Evolutionary conservation across 2,797 vertebrate genomes (phyloP).

Genomic region (Paramormyrops hopkinsi): DNA sequence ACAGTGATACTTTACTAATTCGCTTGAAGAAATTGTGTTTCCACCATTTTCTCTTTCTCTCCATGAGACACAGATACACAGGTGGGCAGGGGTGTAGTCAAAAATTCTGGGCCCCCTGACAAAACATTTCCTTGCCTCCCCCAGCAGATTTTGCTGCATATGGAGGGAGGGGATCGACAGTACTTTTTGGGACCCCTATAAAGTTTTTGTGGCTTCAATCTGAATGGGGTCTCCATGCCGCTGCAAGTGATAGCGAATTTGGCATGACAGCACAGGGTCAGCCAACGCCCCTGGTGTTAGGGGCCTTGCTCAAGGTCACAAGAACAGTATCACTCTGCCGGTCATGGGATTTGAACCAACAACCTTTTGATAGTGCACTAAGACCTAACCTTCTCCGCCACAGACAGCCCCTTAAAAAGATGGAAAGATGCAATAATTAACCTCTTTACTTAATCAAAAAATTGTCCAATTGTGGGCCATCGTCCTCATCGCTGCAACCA

Average conservation of each 20-base stretch:
- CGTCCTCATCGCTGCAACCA: constrained; percentile 39
- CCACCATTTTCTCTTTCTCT: neutral
- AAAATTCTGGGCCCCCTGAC: neutral
- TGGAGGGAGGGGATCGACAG: neutral
- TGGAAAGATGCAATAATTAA: neutral
- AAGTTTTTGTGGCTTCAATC: neutral
- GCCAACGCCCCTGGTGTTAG: neutral
- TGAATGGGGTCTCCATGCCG: neutral
- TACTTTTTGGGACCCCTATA: neutral
- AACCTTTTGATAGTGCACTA: neutral
- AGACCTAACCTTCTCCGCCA: neutral
- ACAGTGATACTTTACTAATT: neutral
- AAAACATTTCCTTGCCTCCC: neutral
- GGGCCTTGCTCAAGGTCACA: neutral
- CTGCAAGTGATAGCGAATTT: neutral
- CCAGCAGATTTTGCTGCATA: neutral
- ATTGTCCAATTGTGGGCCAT: constrained; percentile 48
- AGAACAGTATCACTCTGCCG: neutral
- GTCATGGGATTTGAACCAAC: neutral
- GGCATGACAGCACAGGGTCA: neutral
- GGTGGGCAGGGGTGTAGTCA: neutral
- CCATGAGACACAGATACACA: neutral
- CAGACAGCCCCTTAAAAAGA: neutral
- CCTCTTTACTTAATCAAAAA: constrained; percentile 26
- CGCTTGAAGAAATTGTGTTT: neutral